Evolutionary conservation across 2,888 invertebrate genomes (phyloP).

Genomic region (Taenaris catops): DNA sequence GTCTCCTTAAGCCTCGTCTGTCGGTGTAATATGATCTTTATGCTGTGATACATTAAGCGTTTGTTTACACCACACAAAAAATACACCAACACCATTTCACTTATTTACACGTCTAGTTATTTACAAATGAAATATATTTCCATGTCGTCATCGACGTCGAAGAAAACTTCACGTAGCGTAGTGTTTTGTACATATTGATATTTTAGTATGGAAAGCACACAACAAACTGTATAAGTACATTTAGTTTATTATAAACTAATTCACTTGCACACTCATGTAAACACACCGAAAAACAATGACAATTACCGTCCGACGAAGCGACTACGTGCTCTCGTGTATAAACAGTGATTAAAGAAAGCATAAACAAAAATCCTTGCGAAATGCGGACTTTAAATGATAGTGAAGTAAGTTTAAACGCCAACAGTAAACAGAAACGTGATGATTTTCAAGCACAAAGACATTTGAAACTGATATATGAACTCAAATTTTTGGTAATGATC

Average conservation of each 20-base stretch:
- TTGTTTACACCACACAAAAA: conserved; percentile 38
- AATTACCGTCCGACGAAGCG: conserved; percentile 30
- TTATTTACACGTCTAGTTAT: conserved; percentile 30
- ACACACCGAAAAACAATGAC: conserved; percentile 18
- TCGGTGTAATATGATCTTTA: conserved; percentile 32
- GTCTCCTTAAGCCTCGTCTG: conserved; percentile 34
- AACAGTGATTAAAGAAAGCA: conserved; percentile 36
- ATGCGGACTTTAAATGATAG: conserved; percentile 15
- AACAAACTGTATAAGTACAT: conserved; percentile 17
- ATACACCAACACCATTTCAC: conserved; percentile 37
- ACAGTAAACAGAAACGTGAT: conserved; percentile 1
- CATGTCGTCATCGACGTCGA: not conserved
- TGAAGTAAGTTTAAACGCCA: conserved; percentile 9
- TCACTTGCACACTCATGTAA: conserved; percentile 15
- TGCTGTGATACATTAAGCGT: conserved; percentile 40
- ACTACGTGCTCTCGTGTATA: conserved; percentile 39
- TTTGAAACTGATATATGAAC: too few relatives aligned
- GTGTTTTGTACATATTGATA: conserved; percentile 15
- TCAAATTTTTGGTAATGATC: too few relatives aligned
- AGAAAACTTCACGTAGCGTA: conserved; percentile 15
- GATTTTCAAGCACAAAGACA: conserved; percentile 1
- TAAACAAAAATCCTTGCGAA: conserved; percentile 16
- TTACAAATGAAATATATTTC: conserved; percentile 18
- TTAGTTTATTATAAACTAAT: conserved; percentile 19
- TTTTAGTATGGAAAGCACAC: conserved; percentile 14